Base-by-base conservation (phyloP, 2,797 vertebrate genomes). In the Gastrophryne carolinensis region DNA sequence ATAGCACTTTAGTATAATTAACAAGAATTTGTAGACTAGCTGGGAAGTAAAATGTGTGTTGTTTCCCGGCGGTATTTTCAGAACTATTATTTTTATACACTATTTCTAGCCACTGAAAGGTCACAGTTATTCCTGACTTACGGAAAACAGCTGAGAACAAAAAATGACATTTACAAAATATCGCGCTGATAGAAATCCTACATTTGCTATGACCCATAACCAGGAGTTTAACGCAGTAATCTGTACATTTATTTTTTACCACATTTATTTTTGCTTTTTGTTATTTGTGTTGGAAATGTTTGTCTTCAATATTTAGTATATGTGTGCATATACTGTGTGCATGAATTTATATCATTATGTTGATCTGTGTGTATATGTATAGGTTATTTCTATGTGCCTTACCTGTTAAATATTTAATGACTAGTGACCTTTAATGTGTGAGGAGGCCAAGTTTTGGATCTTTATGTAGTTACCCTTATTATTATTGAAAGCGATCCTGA, bases 141-240 rank as follows among this genome's bases (percentile, higher is more conserved):
- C 72, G 60, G 23, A 75, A 75, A 67, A 66, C 63, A 67, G 41
- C 54, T 67, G 53, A 32, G 39, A 50, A 63, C 67, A 67, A 67
- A 75, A 75, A 67, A 63, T 75, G 72, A 75, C 63, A 75, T 75
- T 75, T 75, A 75, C 35, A 66, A 67, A 75, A 75, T 75, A 67
- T 54, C 39, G 44, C 57, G 58, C 57, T 74, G 53, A 74, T 66
- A 75, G 63, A 67, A 67, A 66, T 60, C 63, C 37, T 50, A 74
- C 58, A 21, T 67, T 67, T 57, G 23, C 44, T 23, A 29, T 67
- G 63, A 67, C 63, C 72, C 62, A 29, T 66, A 66, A 74, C 27
- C 19, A 44, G 27, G 15, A 66, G 29, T 66, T 74, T 66, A 74
- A 44, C 49, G 21, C 47, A 52, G 9, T 17, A 21, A 15, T 13